Percentiles rank a stretch among this genome's conserved stretches.
These are phyloP conservation scores for Gasteruption jaculator DNA, from an alignment of 2,888 invertebrate genomes.

Conservation along the genomic window DNA sequence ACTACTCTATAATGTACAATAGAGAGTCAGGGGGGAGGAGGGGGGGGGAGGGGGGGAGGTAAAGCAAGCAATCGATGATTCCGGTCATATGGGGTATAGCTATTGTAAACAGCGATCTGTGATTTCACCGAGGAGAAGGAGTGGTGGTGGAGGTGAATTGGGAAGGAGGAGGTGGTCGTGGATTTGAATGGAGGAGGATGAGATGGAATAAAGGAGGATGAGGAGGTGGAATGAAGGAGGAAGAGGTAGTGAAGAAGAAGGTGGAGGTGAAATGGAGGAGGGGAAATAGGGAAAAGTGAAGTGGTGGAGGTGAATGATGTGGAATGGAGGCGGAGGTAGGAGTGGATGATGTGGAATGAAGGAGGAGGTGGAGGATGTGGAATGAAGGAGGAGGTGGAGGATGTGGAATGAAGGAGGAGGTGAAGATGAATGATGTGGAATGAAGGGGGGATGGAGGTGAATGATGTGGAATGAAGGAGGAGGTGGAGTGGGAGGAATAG, in stretches of 20 bases:
- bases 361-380: slow-evolving; percentile 11
- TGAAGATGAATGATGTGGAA: slow-evolving; percentile 3
- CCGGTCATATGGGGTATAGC: no score
- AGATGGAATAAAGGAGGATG: not conserved
- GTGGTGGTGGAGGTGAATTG: no score
- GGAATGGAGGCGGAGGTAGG: not conserved
- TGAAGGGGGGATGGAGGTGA: slow-evolving; percentile 3
- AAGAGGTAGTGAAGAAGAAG: slow-evolving; percentile 4
- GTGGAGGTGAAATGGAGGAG: not conserved
- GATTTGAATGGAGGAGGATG: not conserved
- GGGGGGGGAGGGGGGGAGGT: no score
- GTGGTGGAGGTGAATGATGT: not conserved
- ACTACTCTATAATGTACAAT: no score
- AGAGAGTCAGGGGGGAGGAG: no score
- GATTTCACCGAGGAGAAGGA: no score
- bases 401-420: slow-evolving; percentile 3
- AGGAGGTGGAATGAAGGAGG: not conserved
- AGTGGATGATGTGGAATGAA: slow-evolving; percentile 1
- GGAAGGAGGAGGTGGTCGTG: no score
- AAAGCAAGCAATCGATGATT: no score
- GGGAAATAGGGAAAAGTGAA: slow-evolving; percentile 6
- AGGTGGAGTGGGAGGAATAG: slow-evolving; percentile 11
- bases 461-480: slow-evolving; percentile 7
- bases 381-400: slow-evolving; percentile 22
- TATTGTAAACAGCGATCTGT: no score